Percentiles rank a stretch among this genome's conserved stretches.
phyloP scores from a whole-genome alignment of 2,113 vertebrate species.

The Vidua chalybeata region DNA sequence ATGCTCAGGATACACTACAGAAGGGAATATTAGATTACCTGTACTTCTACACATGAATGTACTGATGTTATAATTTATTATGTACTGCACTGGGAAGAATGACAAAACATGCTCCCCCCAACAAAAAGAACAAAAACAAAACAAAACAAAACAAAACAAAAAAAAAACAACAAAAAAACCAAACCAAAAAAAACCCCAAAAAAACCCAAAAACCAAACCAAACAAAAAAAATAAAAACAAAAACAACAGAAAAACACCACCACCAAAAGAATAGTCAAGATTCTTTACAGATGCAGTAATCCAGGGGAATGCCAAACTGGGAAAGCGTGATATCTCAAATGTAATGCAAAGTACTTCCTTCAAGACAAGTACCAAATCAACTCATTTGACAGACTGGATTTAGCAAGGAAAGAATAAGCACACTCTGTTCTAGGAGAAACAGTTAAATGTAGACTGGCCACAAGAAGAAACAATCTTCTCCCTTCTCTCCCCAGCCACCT shows the following conservation, averaged over 20 bases:
- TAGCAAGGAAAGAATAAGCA: neutral
- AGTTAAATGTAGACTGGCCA: neutral
- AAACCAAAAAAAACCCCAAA: too few relatives aligned
- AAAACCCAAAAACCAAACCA: too few relatives aligned
- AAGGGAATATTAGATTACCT: neutral
- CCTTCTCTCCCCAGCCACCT: neutral
- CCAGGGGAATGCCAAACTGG: neutral
- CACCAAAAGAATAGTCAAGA: neutral
- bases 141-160: too few relatives aligned
- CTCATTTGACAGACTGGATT: neutral
- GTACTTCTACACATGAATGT: neutral
- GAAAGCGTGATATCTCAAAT: neutral
- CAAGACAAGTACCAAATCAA: neutral
- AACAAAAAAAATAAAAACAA: too few relatives aligned
- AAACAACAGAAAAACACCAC: neutral
- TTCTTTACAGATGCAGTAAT: neutral
- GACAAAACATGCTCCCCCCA: rapidly evolving
- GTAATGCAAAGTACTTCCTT: neutral
- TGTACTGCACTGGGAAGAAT: neutral
- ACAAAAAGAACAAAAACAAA: too few relatives aligned
- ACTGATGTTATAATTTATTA: neutral
- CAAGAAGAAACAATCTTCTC: neutral
- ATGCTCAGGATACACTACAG: neutral
- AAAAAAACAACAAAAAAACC: neutral
- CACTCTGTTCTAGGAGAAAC: neutral